Evolutionary conservation across 2,797 vertebrate genomes (phyloP), one percentile per base, ranked within the genome.

Genomic region (Silurus aristotelis): DNA sequence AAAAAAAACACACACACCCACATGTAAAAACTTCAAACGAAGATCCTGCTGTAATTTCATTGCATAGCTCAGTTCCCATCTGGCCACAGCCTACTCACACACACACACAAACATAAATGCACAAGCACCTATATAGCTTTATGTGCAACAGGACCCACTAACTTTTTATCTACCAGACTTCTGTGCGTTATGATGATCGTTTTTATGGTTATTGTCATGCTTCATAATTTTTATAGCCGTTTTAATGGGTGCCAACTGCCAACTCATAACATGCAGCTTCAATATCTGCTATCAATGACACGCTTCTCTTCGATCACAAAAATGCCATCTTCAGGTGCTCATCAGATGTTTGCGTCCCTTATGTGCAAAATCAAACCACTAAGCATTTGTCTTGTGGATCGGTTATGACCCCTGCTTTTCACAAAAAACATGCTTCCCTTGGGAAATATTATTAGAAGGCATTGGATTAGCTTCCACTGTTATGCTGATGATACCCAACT

Each of bases 11-110:
- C 93, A 93, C 93, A 93, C 91, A 91, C 84, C 86, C 84, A 88
- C 86, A 87, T 85, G 79, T 90, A 88, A 91, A 90, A 87, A 94
- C 93, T 95, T 95, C 93, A 95, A 95, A 95, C 89, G 70, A 80
- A 87, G 80, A 87, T 88, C 80, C 80, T 85, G 81, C 81, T 88
- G 87, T 83, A 87, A 86, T 86, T 87, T 89, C 70, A 85, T 72
- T 88, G 83, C 83, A 88, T 78, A 87, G 70, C 61, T 83, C 58
- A 86, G 84, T 79, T 87, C 82, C 84, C 87, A 87, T 86, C 87
- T 88, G 86, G 86, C 89, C 88, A 83, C 88, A 88, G 87, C 38
- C 89, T 75, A 82, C 73, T 76, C 81, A 86, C 56, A 85, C 68
- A 86, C 68, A 86, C 27, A 80, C 86, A 77, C 63, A 87, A 8